Evolutionary conservation across 2,113 vertebrate species (phyloP).

Genomic region (Larimichthys crocea): DNA sequence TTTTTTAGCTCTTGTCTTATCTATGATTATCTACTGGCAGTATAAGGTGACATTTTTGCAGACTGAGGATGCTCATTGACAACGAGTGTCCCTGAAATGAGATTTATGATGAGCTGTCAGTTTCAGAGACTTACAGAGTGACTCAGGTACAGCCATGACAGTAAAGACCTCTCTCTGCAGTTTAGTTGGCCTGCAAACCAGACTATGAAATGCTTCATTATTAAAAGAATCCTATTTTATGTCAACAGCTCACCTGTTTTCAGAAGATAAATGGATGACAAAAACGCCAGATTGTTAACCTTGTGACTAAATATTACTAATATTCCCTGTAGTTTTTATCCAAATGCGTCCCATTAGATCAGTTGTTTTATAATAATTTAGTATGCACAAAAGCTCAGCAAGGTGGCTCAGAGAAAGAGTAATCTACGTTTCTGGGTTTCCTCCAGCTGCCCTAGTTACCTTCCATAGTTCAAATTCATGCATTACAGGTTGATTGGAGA

Average conservation of each 20-base stretch:
- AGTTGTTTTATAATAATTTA: background rate
- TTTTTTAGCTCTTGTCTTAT: conserved; percentile 49
- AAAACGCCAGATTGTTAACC: background rate
- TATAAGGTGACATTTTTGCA: conserved; percentile 64
- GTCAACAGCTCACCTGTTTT: conserved; percentile 20
- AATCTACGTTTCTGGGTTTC: conserved; percentile 22
- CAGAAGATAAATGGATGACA: background rate
- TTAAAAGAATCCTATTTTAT: conserved; percentile 19
- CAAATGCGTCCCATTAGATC: background rate
- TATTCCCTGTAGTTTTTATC: conserved; percentile 2
- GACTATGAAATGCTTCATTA: conserved; percentile 6
- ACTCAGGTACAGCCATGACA: conserved; percentile 31
- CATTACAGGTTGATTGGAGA: conserved; percentile 13
- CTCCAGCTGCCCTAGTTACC: conserved; percentile 19
- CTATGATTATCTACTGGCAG: conserved; percentile 65
- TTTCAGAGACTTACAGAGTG: conserved; percentile 57
- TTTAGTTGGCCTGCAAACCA: conserved; percentile 33
- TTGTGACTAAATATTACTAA: conserved; percentile 6
- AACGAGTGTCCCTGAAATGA: conserved; percentile 71
- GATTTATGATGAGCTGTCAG: conserved; percentile 73
- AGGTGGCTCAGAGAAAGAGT: background rate
- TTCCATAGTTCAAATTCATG: conserved; percentile 25
- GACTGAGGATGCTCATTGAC: conserved; percentile 65
- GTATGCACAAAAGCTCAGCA: background rate
- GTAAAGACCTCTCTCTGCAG: conserved; percentile 8